Percentiles rank a stretch among this genome's conserved stretches.
These are phyloP conservation scores for Plumapathes pennacea DNA, from an alignment of 92 coral and sea anemone genomes.

Conservation along the genomic window DNA sequence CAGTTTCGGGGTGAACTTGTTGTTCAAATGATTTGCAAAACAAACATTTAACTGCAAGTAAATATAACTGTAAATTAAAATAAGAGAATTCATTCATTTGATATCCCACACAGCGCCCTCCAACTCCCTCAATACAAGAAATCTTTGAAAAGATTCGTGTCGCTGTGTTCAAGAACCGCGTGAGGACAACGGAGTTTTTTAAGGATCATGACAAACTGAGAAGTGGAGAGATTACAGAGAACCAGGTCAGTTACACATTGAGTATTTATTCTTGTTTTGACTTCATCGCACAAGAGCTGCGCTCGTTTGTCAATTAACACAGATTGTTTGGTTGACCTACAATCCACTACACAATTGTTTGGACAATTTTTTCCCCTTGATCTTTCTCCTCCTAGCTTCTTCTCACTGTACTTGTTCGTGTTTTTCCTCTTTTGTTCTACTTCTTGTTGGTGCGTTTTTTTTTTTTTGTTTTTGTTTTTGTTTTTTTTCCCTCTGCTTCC, in stretches of 20 bases:
- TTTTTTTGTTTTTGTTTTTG: background rate
- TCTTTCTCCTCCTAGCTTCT: background rate
- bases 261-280: background rate
- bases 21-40: background rate
- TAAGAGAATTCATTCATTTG: background rate
- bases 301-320: background rate
- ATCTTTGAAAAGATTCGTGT: slow-evolving; percentile 86
- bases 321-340: background rate
- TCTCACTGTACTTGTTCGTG: background rate
- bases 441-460: background rate
- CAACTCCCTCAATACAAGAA: slow-evolving; percentile 63
- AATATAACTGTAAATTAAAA: background rate
- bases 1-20: too few species aligned
- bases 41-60: background rate
- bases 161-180: slow-evolving; percentile 93
- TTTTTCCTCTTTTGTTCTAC: background rate
- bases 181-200: slow-evolving; percentile 93
- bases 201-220: slow-evolving; percentile 94
- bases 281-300: background rate
- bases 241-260: slow-evolving; percentile 59
- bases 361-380: too few species aligned
- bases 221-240: slow-evolving; percentile 96
- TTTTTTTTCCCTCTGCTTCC: too few species aligned
- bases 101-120: slow-evolving; percentile 51
- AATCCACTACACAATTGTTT: background rate